Evolutionary conservation across 2,113 vertebrate species (phyloP), one percentile per base, ranked within the genome.

Genomic region (Poeciliopsis prolifica): DNA sequence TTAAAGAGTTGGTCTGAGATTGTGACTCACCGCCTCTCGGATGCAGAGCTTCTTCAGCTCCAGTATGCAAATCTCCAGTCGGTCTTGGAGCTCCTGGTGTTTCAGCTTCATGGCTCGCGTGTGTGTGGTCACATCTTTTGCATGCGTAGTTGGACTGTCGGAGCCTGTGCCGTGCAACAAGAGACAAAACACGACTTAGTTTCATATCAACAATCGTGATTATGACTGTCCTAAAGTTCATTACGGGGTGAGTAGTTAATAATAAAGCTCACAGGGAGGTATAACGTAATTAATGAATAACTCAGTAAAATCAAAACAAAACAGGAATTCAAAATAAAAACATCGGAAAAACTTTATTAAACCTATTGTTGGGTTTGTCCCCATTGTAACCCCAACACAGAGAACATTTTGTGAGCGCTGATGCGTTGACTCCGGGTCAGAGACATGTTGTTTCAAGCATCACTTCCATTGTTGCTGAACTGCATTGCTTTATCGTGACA

Each of bases 21-120:
- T 1, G 1, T 51, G 22, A 87, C 92, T 91, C 70, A 93, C 92
- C 26, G 84, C 97, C 85, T 98, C 97, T 24, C 96, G 91, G 83
- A 98, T 95, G 86, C 97, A 98, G 58, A 98, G 93, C 69, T 87
- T 92, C 80, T 95, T 94, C 83, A 99, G 95, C 86, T 98, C 97
- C 86, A 94, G 91, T 37, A 97, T 68, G 70, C 96, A 97, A 64
- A 79, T 70, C 71, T 97, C 95, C 40, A 99, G 93, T 0, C 81
- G 89, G 0, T 95, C 94, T 79, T 97, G 94, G 84, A 98, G 90
- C 0, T 85, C 93, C 89, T 94, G 91, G 84, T 96, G 96, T 89
- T 95, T 96, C 62, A 93, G 91, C 79, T 94, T 95, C 72, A 96
- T 94, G 0, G 94, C 96, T 62, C 94, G 86, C 0, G 94, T 95